Evolutionary conservation across 92 coral and sea anemone species (phyloP).

Genomic region (Hydrozoanthus gracilis): DNA sequence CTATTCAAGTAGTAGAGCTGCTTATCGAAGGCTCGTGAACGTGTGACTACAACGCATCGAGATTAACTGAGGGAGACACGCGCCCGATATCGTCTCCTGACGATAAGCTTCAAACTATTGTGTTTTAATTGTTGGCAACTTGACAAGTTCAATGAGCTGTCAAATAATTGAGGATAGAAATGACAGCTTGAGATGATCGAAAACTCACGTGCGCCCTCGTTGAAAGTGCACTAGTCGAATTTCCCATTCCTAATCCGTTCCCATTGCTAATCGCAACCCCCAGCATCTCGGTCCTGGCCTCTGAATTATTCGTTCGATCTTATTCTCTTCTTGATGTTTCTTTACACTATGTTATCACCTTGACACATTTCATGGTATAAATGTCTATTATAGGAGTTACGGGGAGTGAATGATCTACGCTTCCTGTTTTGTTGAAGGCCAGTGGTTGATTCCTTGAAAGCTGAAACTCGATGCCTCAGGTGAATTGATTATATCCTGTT

Average conservation of each 20-base stretch:
- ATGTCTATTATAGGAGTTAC: not conserved
- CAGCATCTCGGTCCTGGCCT: too few species aligned
- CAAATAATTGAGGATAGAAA: slow-evolving; percentile 25
- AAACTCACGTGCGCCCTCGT: slow-evolving; percentile 23
- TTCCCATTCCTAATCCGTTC: not conserved
- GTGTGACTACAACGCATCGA: slow-evolving; percentile 26
- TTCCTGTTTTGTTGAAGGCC: slow-evolving; percentile 43
- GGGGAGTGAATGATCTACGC: not conserved
- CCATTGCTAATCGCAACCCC: too few species aligned
- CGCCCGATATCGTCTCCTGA: slow-evolving; percentile 41
- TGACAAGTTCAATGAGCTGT: slow-evolving; percentile 43
- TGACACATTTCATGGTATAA: not conserved
- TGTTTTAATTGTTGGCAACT: slow-evolving; percentile 33
- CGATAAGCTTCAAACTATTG: slow-evolving; percentile 42
- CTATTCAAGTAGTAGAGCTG: not conserved
- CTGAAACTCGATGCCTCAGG: slow-evolving; percentile 10
- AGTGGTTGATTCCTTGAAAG: slow-evolving; percentile 18
- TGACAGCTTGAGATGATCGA: slow-evolving; percentile 30
- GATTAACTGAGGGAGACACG: slow-evolving; percentile 48
- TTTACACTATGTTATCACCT: not conserved
- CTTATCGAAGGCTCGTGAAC: slow-evolving; percentile 11
- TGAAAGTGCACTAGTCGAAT: slow-evolving; percentile 7
- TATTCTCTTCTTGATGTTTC: not conserved
- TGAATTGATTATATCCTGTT: not conserved
- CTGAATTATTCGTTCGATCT: not conserved